Evolutionary conservation across 2,888 invertebrate genomes (phyloP).

Genomic region (Pimpla rufipes): DNA sequence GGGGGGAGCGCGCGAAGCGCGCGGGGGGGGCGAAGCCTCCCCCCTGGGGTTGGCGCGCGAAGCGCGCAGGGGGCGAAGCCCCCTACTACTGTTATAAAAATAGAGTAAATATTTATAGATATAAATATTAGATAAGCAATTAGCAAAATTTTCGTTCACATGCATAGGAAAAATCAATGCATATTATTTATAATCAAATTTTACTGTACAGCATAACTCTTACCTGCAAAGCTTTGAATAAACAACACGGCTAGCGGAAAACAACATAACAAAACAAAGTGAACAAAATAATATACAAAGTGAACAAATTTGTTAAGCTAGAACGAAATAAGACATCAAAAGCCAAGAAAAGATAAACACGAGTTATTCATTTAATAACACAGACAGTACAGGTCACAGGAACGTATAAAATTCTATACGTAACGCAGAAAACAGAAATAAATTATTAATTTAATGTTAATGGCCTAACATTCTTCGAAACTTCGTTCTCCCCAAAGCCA

Average conservation of each 20-base stretch:
- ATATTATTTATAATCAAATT: not conserved
- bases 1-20: too few relatives aligned
- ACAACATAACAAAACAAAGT: too few relatives aligned
- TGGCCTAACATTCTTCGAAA: too few relatives aligned
- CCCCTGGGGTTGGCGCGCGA: too few relatives aligned
- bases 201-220: not conserved
- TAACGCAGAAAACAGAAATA: too few relatives aligned
- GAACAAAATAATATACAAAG: not conserved
- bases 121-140: not conserved
- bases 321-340: not conserved
- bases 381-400: not conserved
- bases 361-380: not conserved
- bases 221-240: too few relatives aligned
- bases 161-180: too few relatives aligned
- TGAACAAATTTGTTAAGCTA: not conserved
- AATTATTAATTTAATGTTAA: too few relatives aligned
- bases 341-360: conserved; percentile 1
- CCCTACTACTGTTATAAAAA: conserved; percentile 2
- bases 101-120: not conserved
- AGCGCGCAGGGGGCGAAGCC: too few relatives aligned
- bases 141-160: not conserved
- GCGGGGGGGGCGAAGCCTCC: too few relatives aligned
- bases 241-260: not conserved
- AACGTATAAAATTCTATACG: too few relatives aligned
- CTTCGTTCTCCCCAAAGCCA: too few relatives aligned